Evolutionary conservation across 2,888 invertebrate genomes (phyloP), one percentile per base, ranked within the genome.

Genomic region (Alentia gelatinosa): DNA sequence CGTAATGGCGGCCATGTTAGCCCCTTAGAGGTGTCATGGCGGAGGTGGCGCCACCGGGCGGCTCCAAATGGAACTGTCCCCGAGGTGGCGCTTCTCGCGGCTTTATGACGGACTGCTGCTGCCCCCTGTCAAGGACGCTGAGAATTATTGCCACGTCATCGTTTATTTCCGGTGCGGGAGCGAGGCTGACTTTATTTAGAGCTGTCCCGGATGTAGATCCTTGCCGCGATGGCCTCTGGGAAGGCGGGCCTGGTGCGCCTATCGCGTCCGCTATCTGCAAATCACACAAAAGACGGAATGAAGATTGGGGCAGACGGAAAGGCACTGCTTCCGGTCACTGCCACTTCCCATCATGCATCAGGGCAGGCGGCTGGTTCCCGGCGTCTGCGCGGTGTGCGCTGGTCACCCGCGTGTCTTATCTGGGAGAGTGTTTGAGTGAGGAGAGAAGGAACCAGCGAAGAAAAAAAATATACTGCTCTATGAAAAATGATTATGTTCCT

Each of bases 211-310:
- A 56, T n/a, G 56, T 56, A 56, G 56, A 56, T 56, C 56, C 56
- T 56, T 56, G 56, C 19, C 5, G 56, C 56, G 56, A 56, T 56
- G 56, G 56, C 56, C 19, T 56, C 56, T 56, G 56, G 56, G 56
- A 56, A 1, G 56, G 3, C 56, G 5, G 23, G 56, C 5, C 5
- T n/a, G n/a, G n/a, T 12, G 56, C 56, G 56, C 56, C 56, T 56
- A 56, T 56, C 56, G 56, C 56, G 19, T n/a, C 19, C 19, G 56
- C 56, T 56, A 56, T 56, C 56, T 56, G 56, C 56, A 56, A 56
- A 56, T 56, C 56, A 56, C 56, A 56, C 56, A 56, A 56, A 56
- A 56, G 56, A 56, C 56, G 56, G 56, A 56, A 56, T 56, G 56
- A 56, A 56, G 56, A 56, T n/a, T n/a, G n/a, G 19, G 23, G 56